Percentiles rank a stretch among this genome's conserved stretches.
These are phyloP conservation scores for Temnothorax curvispinosus DNA, from an alignment of 1,140 invertebrate species.

Conservation along the genomic window DNA sequence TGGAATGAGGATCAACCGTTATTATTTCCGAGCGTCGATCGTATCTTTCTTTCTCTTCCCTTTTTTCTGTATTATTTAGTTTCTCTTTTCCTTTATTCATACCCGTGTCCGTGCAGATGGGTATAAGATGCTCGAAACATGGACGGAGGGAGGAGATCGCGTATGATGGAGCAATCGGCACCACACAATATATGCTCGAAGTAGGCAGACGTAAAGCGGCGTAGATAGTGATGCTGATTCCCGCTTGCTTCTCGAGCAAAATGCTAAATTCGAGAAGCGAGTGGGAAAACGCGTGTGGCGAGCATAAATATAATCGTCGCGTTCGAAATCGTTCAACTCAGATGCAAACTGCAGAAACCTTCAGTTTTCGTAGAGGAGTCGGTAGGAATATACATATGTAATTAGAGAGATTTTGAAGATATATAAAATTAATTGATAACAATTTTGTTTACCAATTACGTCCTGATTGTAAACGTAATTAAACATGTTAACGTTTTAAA, in stretches of 20 bases:
- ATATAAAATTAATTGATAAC: not conserved
- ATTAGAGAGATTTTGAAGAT: not conserved
- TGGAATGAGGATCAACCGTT: slow-evolving; percentile 73
- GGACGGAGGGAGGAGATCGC: not conserved
- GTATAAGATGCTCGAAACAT: not conserved
- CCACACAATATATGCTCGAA: not conserved
- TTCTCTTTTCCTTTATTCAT: not conserved
- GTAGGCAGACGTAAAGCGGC: not conserved
- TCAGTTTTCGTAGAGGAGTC: not conserved
- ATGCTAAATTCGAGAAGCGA: slow-evolving; percentile 24
- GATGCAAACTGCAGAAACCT: slow-evolving; percentile 4
- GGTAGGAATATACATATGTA: slow-evolving; percentile 29
- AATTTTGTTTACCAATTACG: not conserved
- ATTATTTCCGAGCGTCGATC: slow-evolving; percentile 35
- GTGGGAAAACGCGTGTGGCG: slow-evolving; percentile 26
- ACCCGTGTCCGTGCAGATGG: not conserved
- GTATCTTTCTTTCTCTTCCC: not conserved
- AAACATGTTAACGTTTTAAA: not conserved
- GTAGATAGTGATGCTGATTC: slow-evolving; percentile 34
- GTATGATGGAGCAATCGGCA: not conserved
- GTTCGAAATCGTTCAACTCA: slow-evolving; percentile 23
- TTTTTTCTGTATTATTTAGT: not conserved
- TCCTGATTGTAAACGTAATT: not conserved
- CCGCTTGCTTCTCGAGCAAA: slow-evolving; percentile 9
- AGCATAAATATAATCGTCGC: slow-evolving; percentile 14